Evolutionary conservation across 2,888 invertebrate genomes (phyloP).

Genomic region (Nomada goodeniana): DNA sequence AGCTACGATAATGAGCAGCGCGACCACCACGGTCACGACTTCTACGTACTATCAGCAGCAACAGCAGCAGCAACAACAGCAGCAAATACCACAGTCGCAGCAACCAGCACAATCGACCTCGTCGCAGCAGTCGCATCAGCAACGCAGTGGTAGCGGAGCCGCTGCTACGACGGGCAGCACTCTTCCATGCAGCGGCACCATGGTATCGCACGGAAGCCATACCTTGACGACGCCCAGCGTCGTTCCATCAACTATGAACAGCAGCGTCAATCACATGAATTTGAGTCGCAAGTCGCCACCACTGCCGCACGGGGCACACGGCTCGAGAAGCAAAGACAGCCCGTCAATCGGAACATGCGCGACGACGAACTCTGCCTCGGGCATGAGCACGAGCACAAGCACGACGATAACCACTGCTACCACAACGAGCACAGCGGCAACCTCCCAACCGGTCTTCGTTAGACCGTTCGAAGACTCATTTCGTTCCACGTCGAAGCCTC

Average conservation of each 20-base stretch:
- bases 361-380: conserved; percentile 40
- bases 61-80: conserved; percentile 41
- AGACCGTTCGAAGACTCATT: conserved; percentile 83
- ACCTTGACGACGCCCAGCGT: conserved; percentile 67
- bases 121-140: conserved; percentile 47
- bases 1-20: conserved; percentile 75
- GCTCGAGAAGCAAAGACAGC: conserved; percentile 70
- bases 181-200: conserved; percentile 84
- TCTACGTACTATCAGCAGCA: conserved; percentile 70
- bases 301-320: conserved; percentile 61
- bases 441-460: conserved; percentile 80
- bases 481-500: conserved; percentile 78
- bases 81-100: conserved; percentile 45
- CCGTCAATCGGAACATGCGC: conserved; percentile 44
- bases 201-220: conserved; percentile 79
- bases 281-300: conserved; percentile 72
- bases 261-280: conserved; percentile 64
- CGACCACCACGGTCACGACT: conserved; percentile 71
- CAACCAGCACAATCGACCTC: not conserved
- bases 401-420: conserved; percentile 46
- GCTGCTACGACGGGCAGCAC: conserved; percentile 83
- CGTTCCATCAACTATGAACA: conserved; percentile 63
- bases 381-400: conserved; percentile 32
- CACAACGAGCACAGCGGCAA: conserved; percentile 52
- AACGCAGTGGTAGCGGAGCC: conserved; percentile 38